These are phyloP conservation scores for Hoplostethus mediterraneus DNA, from an alignment of 2,797 vertebrate genomes.

Conservation along the genomic window DNA sequence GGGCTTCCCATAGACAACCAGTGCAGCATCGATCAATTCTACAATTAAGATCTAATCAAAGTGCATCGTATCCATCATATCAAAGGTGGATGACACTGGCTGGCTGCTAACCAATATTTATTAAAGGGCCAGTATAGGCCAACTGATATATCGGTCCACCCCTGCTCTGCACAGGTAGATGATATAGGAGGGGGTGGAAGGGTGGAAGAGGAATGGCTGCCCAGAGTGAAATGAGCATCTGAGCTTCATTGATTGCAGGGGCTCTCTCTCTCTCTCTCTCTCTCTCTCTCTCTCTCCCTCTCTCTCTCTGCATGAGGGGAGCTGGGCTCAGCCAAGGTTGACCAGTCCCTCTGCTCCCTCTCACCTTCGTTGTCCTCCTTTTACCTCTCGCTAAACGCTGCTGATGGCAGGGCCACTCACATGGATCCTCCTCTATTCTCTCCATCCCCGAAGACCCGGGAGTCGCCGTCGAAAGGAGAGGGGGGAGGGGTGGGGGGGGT, in stretches of 20 bases:
- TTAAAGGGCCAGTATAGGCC: too few species aligned
- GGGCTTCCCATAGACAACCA: too few species aligned
- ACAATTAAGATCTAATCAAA: too few species aligned
- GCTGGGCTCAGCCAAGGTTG: constrained; percentile 32
- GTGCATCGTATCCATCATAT: too few species aligned
- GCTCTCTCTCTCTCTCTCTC: too few species aligned
- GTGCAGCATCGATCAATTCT: too few species aligned
- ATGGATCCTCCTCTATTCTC: constrained; percentile 24
- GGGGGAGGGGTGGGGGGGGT: not conserved
- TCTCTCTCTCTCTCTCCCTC: constrained; percentile 10
- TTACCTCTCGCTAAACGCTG: constrained; percentile 46
- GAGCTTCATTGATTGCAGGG: not conserved
- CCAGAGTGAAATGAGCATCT: constrained; percentile 13
- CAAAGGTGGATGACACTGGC: too few species aligned
- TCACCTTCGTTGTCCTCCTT: constrained; percentile 52
- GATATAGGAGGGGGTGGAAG: not conserved
- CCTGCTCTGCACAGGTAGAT: not conserved
- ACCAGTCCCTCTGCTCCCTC: constrained; percentile 43
- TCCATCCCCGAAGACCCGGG: constrained; percentile 11
- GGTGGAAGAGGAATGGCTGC: not conserved
- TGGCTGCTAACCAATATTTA: too few species aligned
- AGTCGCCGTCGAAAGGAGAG: constrained; percentile 9
- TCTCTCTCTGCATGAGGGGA: constrained; percentile 14
- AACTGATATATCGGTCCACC: too few species aligned
- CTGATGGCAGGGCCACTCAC: constrained; percentile 49